Conservation (phyloP, 2,113 vertebrate species). For the Addax nasomaculatus region DNA sequence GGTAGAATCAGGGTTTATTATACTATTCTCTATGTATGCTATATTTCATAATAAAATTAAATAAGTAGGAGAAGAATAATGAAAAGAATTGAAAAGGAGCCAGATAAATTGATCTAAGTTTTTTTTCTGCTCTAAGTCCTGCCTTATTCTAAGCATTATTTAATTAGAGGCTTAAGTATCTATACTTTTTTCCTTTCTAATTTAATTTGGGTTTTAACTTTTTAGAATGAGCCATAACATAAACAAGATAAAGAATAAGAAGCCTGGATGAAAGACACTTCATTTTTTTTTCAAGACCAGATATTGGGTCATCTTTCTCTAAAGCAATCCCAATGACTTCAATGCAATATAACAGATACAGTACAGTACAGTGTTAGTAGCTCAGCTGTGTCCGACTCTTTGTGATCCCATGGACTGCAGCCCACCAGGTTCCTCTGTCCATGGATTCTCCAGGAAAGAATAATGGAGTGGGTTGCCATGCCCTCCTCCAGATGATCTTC, state of each 20-base stretch:
- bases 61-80: background rate
- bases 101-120: slow-evolving; percentile 9
- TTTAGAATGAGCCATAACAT: slow-evolving; percentile 55
- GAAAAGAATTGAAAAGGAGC: background rate
- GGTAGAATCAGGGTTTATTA: background rate
- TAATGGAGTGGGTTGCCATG: background rate
- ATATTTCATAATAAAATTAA: slow-evolving; percentile 39
- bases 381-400: background rate
- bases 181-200: slow-evolving; percentile 53
- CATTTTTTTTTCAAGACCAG: slow-evolving; percentile 9
- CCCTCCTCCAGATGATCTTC: background rate
- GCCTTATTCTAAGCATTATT: slow-evolving; percentile 23
- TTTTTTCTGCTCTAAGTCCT: background rate
- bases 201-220: slow-evolving; percentile 57
- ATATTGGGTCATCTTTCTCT: slow-evolving; percentile 33
- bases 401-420: background rate
- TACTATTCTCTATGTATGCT: background rate
- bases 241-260: slow-evolving; percentile 55
- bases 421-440: background rate
- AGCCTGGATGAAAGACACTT: background rate
- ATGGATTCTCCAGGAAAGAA: background rate
- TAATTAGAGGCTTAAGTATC: slow-evolving; percentile 45
- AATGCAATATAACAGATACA: background rate
- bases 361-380: background rate
- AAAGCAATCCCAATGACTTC: slow-evolving; percentile 1